Conservation (phyloP, 2,888 invertebrate genomes). For the Polia nebulosa region DNA sequence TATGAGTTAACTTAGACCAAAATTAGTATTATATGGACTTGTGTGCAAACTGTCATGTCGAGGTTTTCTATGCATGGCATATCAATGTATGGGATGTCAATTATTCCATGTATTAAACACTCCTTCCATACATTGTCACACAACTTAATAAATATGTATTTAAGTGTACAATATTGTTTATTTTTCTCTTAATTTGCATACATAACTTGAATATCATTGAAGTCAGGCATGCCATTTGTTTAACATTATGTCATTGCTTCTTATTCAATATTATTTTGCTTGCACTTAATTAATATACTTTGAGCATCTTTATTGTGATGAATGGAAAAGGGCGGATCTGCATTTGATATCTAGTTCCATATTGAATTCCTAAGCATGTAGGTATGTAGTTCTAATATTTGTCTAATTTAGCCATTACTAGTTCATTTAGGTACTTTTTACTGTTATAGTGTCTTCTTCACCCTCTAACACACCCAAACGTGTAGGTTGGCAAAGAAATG, state of each 20-base stretch:
- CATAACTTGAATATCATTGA: slow-evolving; percentile 28
- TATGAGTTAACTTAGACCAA: slow-evolving; percentile 70
- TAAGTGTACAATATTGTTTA: slow-evolving; percentile 63
- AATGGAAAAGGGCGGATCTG: slow-evolving; percentile 15
- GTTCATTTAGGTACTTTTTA: slow-evolving; percentile 24
- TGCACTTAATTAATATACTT: slow-evolving; percentile 18
- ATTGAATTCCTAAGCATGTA: slow-evolving; percentile 32
- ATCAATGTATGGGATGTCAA: slow-evolving; percentile 79
- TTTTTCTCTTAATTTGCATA: slow-evolving; percentile 48
- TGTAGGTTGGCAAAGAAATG: slow-evolving; percentile 13
- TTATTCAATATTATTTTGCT: slow-evolving; percentile 23
- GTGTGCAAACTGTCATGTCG: slow-evolving; percentile 58
- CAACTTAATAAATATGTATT: slow-evolving; percentile 68
- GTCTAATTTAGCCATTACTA: slow-evolving; percentile 38
- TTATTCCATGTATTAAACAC: slow-evolving; percentile 64
- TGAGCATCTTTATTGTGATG: slow-evolving; percentile 12
- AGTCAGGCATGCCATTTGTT: slow-evolving; percentile 25
- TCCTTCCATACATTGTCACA: slow-evolving; percentile 81
- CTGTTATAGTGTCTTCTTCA: slow-evolving; percentile 8
- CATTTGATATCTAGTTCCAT: slow-evolving; percentile 37
- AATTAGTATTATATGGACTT: slow-evolving; percentile 72
- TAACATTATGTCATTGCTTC: slow-evolving; percentile 29
- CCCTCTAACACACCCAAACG: slow-evolving; percentile 9
- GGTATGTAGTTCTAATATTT: slow-evolving; percentile 40
- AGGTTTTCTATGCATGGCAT: slow-evolving; percentile 61